Conservation (phyloP, 2,113 vertebrate species). For the Protobothrops flavoviridis region DNA sequence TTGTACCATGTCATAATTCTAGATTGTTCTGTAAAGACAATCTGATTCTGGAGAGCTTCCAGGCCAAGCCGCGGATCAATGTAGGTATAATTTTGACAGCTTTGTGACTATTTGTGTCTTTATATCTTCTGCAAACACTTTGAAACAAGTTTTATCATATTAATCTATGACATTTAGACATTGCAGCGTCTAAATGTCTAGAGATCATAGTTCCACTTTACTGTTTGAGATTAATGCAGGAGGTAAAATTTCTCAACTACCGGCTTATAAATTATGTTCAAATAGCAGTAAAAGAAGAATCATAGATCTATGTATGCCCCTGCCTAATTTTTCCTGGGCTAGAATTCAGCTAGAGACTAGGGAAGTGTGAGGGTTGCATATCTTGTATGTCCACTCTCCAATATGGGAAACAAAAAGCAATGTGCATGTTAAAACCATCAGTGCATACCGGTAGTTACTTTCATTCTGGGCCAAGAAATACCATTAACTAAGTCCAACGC, state of each 20-base stretch:
- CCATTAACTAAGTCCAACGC: not conserved
- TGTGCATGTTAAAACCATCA: not conserved
- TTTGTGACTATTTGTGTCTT: slow-evolving; percentile 26
- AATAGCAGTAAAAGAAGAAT: not conserved
- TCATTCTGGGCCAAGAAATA: not conserved
- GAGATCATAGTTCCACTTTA: not conserved
- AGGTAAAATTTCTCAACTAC: not conserved
- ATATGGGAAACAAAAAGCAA: not conserved
- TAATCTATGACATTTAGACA: not conserved
- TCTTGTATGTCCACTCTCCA: not conserved
- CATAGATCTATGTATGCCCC: not conserved
- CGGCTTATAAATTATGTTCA: not conserved
- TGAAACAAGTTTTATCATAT: not conserved
- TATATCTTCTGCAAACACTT: slow-evolving; percentile 18
- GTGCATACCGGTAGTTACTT: not conserved
- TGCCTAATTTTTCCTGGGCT: not conserved
- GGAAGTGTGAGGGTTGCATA: not conserved
- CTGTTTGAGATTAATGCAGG: not conserved
- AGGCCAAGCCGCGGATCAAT: not conserved
- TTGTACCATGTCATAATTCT: slow-evolving; percentile 42
- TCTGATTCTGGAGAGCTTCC: slow-evolving; percentile 3
- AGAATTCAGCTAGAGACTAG: not conserved
- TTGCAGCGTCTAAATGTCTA: not conserved
- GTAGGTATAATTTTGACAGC: not conserved
- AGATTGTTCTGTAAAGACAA: slow-evolving; percentile 18